Percentiles rank a stretch among this genome's conserved stretches.
Evolutionary conservation across 1,140 invertebrate species (phyloP).

Genomic region (Cepaea nemoralis): DNA sequence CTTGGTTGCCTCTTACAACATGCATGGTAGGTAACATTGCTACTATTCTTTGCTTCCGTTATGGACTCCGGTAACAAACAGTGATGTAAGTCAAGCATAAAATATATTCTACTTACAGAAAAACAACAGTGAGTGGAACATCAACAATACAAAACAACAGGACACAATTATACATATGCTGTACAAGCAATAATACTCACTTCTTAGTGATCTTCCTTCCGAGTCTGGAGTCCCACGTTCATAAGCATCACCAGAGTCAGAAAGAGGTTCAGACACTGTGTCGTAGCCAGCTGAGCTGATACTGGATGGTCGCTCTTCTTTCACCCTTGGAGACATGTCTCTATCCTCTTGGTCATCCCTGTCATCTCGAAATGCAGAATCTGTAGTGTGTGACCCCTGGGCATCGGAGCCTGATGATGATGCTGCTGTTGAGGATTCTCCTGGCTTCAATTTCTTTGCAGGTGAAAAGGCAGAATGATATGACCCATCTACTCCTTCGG

Average conservation of each 20-base stretch:
- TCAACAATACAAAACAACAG: too few species aligned
- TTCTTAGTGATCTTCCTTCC: conserved; percentile 65
- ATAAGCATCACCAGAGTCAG: conserved; percentile 59
- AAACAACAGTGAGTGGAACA: too few species aligned
- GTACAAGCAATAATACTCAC: conserved; percentile 58
- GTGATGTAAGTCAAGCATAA: too few species aligned
- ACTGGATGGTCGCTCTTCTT: conserved; percentile 66
- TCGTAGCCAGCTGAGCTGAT: conserved; percentile 62
- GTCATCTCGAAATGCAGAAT: conserved; percentile 28
- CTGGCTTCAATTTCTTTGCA: conserved; percentile 63
- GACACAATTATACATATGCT: neutral
- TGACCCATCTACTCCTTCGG: conserved; percentile 44
- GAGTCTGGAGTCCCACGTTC: conserved; percentile 66
- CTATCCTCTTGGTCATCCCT: conserved; percentile 35
- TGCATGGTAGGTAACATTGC: too few species aligned
- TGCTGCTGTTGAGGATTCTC: conserved; percentile 47
- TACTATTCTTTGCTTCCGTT: too few species aligned
- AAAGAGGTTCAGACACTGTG: conserved; percentile 64
- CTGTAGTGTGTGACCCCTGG: neutral
- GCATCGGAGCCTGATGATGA: conserved; percentile 18
- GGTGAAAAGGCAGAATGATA: conserved; percentile 69
- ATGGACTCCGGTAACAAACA: too few species aligned
- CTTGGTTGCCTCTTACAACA: too few species aligned
- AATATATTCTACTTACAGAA: too few species aligned
- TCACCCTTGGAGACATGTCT: conserved; percentile 41